Evolutionary conservation across 2,113 vertebrate genomes (phyloP).

Genomic region (Larimichthys polyactis): DNA sequence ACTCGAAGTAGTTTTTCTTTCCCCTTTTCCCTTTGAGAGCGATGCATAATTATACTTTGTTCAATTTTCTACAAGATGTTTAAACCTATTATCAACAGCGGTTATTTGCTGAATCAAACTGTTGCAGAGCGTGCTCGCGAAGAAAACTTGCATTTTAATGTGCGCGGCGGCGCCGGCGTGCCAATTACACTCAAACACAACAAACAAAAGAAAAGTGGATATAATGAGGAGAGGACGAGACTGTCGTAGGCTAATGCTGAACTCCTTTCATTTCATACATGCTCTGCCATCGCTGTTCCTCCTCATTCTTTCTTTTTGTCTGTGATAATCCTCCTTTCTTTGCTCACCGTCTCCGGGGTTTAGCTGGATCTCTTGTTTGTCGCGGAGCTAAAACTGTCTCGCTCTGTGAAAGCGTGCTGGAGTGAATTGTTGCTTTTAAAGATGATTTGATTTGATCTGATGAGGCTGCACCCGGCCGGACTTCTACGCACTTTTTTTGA

Average conservation of each 20-base stretch:
- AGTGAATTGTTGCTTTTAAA: conserved; percentile 13
- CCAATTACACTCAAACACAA: not conserved
- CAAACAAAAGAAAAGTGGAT: not conserved
- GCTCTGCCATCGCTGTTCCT: conserved; percentile 23
- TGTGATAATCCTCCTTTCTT: conserved; percentile 16
- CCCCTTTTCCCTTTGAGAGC: not conserved
- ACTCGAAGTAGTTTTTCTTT: not conserved
- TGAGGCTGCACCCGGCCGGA: not conserved
- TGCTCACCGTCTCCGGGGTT: conserved; percentile 16
- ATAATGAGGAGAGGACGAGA: not conserved
- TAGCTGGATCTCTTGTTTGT: conserved; percentile 20
- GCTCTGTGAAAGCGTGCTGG: not conserved
- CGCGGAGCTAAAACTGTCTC: conserved; percentile 2
- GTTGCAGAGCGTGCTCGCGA: not conserved
- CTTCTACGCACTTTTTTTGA: not conserved
- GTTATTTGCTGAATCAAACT: not conserved
- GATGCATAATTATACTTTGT: not conserved
- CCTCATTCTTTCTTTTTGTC: conserved; percentile 15
- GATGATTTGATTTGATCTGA: not conserved
- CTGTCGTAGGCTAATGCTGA: conserved; percentile 37
- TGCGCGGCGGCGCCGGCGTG: too few relatives aligned
- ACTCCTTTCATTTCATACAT: conserved; percentile 39
- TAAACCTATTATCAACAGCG: conserved; percentile 3
- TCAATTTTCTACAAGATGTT: not conserved
- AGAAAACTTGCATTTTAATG: not conserved